Evolutionary conservation across 2,888 invertebrate genomes (phyloP), one percentile per base, ranked within the genome.

Genomic region (Agrochola litura): DNA sequence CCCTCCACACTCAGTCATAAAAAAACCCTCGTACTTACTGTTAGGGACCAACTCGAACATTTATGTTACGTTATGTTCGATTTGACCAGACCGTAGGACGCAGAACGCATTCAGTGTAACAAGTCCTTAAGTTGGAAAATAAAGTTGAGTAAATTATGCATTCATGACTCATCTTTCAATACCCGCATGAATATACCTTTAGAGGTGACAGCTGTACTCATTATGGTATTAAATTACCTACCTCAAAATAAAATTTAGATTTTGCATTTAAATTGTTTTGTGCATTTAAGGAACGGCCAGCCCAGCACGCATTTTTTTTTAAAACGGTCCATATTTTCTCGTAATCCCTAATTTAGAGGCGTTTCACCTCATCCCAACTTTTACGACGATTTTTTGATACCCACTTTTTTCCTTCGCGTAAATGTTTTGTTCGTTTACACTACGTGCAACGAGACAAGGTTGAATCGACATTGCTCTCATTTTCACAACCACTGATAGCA

Each of bases 401-500:
- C 19, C 19, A 6, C 19, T 58, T 77, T 88, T 87, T 81, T 73
- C 70, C 66, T 76, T 60, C 63, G 70, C 69, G 69, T 74, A 65
- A 77, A 74, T 63, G 58, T 56, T 49, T 25, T 52, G 73, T 73
- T 66, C 64, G 12, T 61, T 66, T 81, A 80, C 70, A 65, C 68
- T 82, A 88, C 80, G 75, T 84, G 73, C 77, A 76, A 72, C 56
- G 60, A 25, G 56, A 74, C 90, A 92, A 92, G 90, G 92, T 83
- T 87, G 79, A 82, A 73, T 74, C 83, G 79, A 75, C 83, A 82
- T 90, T 90, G 90, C 89, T 91, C 90, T 91, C 88, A 89, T 94
- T 95, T 95, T 93, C 92, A 67, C 76, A 85, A 84, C 76, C 73
- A 70, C 65, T 83, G 85, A 80, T 74, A 85, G 79, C 85, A 30